Base-by-base conservation (phyloP, 2,888 invertebrate species). In the Trichogramma dendrolimi region DNA sequence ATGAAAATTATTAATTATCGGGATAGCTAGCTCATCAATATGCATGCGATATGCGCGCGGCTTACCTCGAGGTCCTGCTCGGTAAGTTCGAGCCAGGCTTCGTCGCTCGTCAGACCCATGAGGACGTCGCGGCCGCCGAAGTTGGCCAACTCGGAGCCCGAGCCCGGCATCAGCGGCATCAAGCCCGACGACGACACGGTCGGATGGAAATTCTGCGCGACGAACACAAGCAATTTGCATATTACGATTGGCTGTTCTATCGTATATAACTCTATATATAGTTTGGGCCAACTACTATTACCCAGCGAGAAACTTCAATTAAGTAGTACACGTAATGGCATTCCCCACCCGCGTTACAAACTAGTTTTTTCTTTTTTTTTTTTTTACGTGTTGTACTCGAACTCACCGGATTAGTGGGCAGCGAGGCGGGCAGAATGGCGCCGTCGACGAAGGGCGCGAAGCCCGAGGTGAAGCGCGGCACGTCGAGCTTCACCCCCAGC, bases 381-480 rank as follows among this genome's bases (percentile, higher is more conserved):
- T 51, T 14, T 14, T 14, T 2, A 2, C 2, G 27, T 27, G 1
- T 0, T 27, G 27, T 27, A 14, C 3, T 11, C 3, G 4, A 47
- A 44, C 66, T 67, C 50, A 76, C 78, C 73, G 73, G 76, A 58
- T 67, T 69, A 58, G 71, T 68, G 41, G 48, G 41, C 8, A 49
- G 7, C 8, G 50, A 58, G 41, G 53, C n/a, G 1, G 79, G 85
- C 69, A 92, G 85, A 67, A 92, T 91, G 40, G 92, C 92, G 69
- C 94, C 94, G 79, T 96, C 96, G 70, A 94, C 88, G 77, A 95
- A 94, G 4, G 96, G 96, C n/a, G 94, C 96, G 77, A 95, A 96
- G 38, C 92, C 92, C 44, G 92, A 89, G 58, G 94, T 84, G 79
- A 92, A 93, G 71, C 88, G 82, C 6, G 94, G 94, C 43, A 90